phyloP scores from a whole-genome alignment of 1,140 invertebrate species.

The Plectrocnemia conspersa region DNA sequence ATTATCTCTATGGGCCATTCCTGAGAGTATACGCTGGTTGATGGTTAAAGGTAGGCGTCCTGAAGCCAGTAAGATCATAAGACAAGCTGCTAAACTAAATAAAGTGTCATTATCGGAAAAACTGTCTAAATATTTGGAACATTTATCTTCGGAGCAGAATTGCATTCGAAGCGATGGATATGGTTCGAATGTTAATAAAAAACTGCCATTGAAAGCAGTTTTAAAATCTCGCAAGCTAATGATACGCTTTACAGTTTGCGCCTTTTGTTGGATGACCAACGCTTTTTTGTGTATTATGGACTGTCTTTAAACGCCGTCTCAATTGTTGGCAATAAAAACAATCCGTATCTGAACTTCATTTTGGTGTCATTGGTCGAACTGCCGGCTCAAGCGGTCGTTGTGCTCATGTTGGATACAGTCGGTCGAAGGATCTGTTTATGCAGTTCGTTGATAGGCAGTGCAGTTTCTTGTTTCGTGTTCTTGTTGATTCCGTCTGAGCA shows the following conservation, averaged over 20 bases:
- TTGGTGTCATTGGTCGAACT: conserved; percentile 51
- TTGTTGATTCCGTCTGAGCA: conserved; percentile 10
- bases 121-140: conserved; percentile 20
- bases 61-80: conserved; percentile 58
- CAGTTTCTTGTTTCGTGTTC: conserved; percentile 47
- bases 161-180: background rate
- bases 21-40: conserved; percentile 63
- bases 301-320: conserved; percentile 59
- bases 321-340: conserved; percentile 52
- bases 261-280: conserved; percentile 50
- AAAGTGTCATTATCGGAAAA: conserved; percentile 53
- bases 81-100: conserved; percentile 63
- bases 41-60: conserved; percentile 61
- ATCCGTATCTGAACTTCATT: conserved; percentile 52
- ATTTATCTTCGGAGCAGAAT: conserved; percentile 9
- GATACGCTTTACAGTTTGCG: conserved; percentile 47
- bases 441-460: conserved; percentile 44
- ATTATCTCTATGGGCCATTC: conserved; percentile 51
- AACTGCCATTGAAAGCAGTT: conserved; percentile 38
- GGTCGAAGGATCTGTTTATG: conserved; percentile 48
- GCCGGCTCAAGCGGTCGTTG: conserved; percentile 52
- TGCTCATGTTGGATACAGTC: conserved; percentile 44
- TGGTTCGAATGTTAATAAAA: conserved; percentile 1
- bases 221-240: conserved; percentile 44
- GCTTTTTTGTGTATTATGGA: conserved; percentile 62